A percentile compares a stretch with the other conserved stretches of the same genome.
Evolutionary conservation across 2,113 vertebrate species (phyloP).

Genomic region (Corythornis cristatus): DNA sequence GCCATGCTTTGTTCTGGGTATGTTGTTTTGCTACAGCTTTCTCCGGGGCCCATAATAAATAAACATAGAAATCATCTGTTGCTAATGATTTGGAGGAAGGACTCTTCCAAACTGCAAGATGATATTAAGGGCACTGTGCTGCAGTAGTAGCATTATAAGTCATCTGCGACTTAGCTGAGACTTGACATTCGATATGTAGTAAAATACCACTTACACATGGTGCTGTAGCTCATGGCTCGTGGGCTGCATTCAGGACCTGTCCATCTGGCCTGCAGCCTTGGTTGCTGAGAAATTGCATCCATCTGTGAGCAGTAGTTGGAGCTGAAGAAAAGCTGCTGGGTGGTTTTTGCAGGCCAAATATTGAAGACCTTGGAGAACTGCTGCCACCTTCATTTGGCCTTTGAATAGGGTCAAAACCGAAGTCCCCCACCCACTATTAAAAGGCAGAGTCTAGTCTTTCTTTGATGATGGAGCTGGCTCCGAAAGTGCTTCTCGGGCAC

Average conservation of each 20-base stretch:
- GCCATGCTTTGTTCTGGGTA: constrained; percentile 1
- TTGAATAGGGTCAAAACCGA: accelerated
- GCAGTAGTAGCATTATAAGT: constrained; percentile 11
- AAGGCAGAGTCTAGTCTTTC: not conserved
- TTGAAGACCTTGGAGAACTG: not conserved
- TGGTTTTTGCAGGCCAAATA: not conserved
- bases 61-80: constrained; percentile 6
- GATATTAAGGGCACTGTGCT: not conserved
- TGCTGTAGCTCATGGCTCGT: constrained; percentile 20
- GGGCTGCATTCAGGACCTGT: not conserved
- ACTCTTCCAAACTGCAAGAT: not conserved
- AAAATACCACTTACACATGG: constrained; percentile 41
- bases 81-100: not conserved
- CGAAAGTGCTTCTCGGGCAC: not conserved
- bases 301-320: not conserved
- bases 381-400: not conserved
- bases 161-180: not conserved
- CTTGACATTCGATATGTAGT: constrained; percentile 35
- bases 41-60: not conserved
- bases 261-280: constrained; percentile 56
- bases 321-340: not conserved
- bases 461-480: not conserved
- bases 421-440: not conserved
- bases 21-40: not conserved
- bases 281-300: not conserved